Evolutionary conservation across 2,113 vertebrate species (phyloP), one percentile per base, ranked within the genome.

Genomic region (Pachycephala philippinensis): DNA sequence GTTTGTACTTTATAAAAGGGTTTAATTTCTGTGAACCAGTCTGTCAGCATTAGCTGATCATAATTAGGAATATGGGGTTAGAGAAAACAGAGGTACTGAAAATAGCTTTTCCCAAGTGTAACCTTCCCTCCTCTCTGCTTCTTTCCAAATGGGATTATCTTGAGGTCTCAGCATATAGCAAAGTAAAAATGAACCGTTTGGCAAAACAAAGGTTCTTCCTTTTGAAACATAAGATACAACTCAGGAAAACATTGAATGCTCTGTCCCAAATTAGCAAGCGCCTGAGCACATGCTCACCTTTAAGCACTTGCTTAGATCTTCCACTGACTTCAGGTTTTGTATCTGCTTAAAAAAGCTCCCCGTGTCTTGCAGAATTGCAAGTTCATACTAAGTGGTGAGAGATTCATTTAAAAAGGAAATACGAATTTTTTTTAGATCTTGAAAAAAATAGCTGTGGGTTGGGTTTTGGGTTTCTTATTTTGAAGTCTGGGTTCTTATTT

Each of bases 391-490:
- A 93, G 82, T 40, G 69, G 79, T 13, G 39, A 90, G 47, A 94
- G 76, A 95, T 71, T 71, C 7, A 33, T 89, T 93, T 90, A 61
- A 92, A 94, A 93, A 94, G 72, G 86, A 94, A 96, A 93, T 64
- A 70, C 0, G 2, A 10, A 6, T 20, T 69, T 66, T 92, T 95
- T 95, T 93, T 87, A 90, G 90, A 86, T 35, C 68, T 42, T 71
- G 31, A 81, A 93, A 89, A 80, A 95, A 70, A 79, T 35, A 88
- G 56, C 71, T 81, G 80, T 56, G 89, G 90, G 72, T 90, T 94
- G 94, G 87, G 94, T 63, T 84, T 93, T 57, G 83, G 56, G 81
- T 93, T 96, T 95, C 89, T 89, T 96, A 92, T 88, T 95, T 94
- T 90, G 64, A 93, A 92, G 79, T 27, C 65, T 69, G 54, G 47